Base-by-base conservation (phyloP, 2,888 invertebrate genomes). In the Cylindroiulus punctatus region DNA sequence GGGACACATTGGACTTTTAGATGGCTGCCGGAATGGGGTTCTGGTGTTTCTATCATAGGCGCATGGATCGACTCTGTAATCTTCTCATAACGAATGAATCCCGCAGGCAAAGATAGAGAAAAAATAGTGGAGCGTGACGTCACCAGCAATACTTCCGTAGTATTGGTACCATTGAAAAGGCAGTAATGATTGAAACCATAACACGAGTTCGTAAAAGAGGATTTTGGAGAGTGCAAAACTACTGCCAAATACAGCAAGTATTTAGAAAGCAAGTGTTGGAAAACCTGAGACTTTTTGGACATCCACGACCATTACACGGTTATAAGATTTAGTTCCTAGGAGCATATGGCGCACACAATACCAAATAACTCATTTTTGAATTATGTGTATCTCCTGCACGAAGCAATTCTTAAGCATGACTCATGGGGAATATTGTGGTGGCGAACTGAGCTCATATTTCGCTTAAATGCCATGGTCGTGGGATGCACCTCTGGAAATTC, bases 61-160 rank as follows among this genome's bases (percentile, higher is more conserved):
- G 10, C 26, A 65, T 10, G 26, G 65, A 65, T 65, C 65, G 22
- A 65, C 65, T 65, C 26, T 26, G 26, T 65, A 65, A 65, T 65
- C 65, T 65, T 65, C 65, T 65, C 26, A 26, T 65, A 65, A 65
- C 65, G 65, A 26, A 65, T 65, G 65, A 65, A 65, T 65, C 65
- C 65, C 65, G 12, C 65, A 26, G 26, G 65, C 65, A n/a, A 65
- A 65, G 65, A 22, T 65, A 26, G 26, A 65, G 65, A 57, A 57
- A 44, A 36, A 47, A 17, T 47, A 47, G 47, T 47, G 10, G 3
- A 14, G 36, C 47, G 47, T 47, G 5, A 47, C 47, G 47, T 47
- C 47, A 47, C 14, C 3, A 17, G 19, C 57, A 57, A 8, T 57
- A 1, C 57, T 22, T 22, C 8, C 26, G 1, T 8, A 26, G 22